Evolutionary conservation across 2,797 vertebrate species (phyloP).

Genomic region (Poeciliopsis paucimaculata): DNA sequence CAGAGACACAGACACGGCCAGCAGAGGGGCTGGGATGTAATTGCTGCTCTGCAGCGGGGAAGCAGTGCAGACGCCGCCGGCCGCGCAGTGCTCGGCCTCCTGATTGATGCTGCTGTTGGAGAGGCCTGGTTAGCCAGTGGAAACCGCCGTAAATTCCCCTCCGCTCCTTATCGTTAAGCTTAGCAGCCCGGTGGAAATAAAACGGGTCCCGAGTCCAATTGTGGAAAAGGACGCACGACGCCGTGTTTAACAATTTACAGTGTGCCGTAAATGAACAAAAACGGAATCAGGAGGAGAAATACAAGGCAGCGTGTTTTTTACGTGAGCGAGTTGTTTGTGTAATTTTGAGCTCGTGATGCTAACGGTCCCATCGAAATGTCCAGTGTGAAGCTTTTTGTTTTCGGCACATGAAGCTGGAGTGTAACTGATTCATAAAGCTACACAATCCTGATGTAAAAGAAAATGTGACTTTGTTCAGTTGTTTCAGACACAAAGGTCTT

Average conservation of each 20-base stretch:
- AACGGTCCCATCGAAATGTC: slow-evolving; percentile 53
- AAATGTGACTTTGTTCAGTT: background rate
- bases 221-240: slow-evolving; percentile 49
- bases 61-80: slow-evolving; percentile 48
- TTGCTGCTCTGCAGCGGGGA: slow-evolving; percentile 42
- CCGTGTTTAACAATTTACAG: slow-evolving; percentile 68
- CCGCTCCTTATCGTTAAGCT: slow-evolving; percentile 70
- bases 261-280: slow-evolving; percentile 63
- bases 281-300: slow-evolving; percentile 53
- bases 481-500: background rate
- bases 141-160: slow-evolving; percentile 69
- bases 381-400: slow-evolving; percentile 67
- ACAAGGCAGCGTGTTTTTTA: slow-evolving; percentile 16
- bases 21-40: slow-evolving; percentile 47
- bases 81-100: slow-evolving; percentile 50
- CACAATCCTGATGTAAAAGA: background rate
- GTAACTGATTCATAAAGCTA: slow-evolving; percentile 43
- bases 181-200: slow-evolving; percentile 70
- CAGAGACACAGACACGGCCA: slow-evolving; percentile 17
- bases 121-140: slow-evolving; percentile 56
- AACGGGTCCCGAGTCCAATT: slow-evolving; percentile 70
- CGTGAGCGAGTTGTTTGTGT: slow-evolving; percentile 35
- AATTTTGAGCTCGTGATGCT: slow-evolving; percentile 34
- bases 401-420: slow-evolving; percentile 60
- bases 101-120: slow-evolving; percentile 71